Base-by-base conservation (phyloP, 2,888 invertebrate species). In the Iphiclides podalirius region DNA sequence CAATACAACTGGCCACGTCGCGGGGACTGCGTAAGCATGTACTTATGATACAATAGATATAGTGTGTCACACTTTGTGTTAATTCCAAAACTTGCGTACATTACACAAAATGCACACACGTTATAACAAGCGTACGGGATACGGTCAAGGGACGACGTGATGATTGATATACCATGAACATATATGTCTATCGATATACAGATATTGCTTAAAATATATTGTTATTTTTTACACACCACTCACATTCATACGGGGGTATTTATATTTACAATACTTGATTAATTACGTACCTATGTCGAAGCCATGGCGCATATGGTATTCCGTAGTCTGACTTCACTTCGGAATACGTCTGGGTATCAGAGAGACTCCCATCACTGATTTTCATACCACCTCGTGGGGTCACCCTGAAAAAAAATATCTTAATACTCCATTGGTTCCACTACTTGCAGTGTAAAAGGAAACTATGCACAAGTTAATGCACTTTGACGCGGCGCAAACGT, bases 231-330 rank as follows among this genome's bases (percentile, higher is more conserved):
- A 52, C 56, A 64, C 59, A 56, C 54, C 58, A 64, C 57, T 61
- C 63, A 59, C 58, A 54, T 57, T 46, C 55, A 55, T 59, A 52
- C 9, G n/a, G n/a, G n/a, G n/a, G n/a, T n/a, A 35, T 41, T 39
- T 26, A 34, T 34, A 52, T 15, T 17, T 28, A 38, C n/a, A 31
- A 9, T 28, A 4, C 2, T 9, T 28, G n/a, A 28, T 6, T 28
- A 9, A 39, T 4, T 39, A 63, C 51, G 67, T 83, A 92, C 91
- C 96, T 96, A 80, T 96, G 96, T 73, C 96, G 92, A 67, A 96
- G 89, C 96, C 96, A 96, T 56, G 95, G 94, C 13, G 94, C 94
- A 71, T 96, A 96, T 0, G 94, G 94, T 67, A 95, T 94, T 42
- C 94, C 93, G 70, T 94, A 95, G 68, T 94, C 95, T 31, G 95